Evolutionary conservation across 2,797 vertebrate genomes (phyloP).

Genomic region (Toxotes lorentzi): DNA sequence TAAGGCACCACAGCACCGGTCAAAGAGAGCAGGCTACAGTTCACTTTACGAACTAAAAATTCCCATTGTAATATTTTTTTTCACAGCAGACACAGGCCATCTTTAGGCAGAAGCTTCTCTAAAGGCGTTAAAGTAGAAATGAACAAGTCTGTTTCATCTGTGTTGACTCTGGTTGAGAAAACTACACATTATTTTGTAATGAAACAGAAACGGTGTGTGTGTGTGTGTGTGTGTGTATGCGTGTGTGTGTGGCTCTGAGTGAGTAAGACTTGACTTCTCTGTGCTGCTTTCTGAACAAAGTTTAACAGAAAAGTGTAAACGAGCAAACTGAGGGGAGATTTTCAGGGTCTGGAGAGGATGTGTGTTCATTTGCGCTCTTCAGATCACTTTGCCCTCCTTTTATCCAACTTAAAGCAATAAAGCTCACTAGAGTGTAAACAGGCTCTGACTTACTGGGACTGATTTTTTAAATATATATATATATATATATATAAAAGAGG

Average conservation of each 20-base stretch:
- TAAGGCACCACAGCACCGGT: conserved; percentile 11
- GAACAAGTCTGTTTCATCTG: not conserved
- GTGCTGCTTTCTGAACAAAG: conserved; percentile 10
- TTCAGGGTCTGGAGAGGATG: not conserved
- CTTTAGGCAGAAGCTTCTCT: not conserved
- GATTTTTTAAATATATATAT: no score
- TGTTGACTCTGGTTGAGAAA: conserved; percentile 2
- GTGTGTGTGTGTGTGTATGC: conserved; percentile 8
- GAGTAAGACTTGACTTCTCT: conserved; percentile 7
- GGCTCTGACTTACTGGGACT: not conserved
- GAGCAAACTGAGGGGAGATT: conserved; percentile 22
- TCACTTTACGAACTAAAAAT: conserved; percentile 1
- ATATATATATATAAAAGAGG: no score
- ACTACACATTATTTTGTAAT: conserved; percentile 18
- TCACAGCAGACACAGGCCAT: not conserved
- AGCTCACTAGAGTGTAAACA: not conserved
- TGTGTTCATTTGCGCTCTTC: conserved; percentile 24
- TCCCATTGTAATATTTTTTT: not conserved
- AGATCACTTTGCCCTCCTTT: conserved; percentile 14
- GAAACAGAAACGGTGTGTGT: conserved; percentile 8
- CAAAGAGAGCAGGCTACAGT: conserved; percentile 5
- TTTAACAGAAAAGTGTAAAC: not conserved
- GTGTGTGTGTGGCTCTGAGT: conserved; percentile 1
- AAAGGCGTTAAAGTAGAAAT: not conserved
- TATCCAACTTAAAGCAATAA: conserved; percentile 11